Base-by-base conservation (phyloP, 1,140 invertebrate species). In the Semibalanus balanoides region DNA sequence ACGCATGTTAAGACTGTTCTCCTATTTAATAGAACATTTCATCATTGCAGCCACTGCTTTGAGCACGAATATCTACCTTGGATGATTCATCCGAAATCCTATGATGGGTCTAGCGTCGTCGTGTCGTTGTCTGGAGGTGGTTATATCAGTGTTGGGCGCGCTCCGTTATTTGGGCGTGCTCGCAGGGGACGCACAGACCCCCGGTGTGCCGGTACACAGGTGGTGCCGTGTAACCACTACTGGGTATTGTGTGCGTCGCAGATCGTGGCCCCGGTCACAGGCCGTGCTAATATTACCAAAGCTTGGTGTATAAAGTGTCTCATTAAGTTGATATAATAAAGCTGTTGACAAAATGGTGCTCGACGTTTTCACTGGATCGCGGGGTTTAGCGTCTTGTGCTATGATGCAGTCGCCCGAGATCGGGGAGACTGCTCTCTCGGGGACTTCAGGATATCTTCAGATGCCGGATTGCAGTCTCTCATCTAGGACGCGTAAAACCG, bases 301-400 rank as follows among this genome's bases (percentile, higher is more conserved):
- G 51, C 51, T 64, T 64, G 51, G 14, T 64, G 51, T 64, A 64
- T 64, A 64, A 64, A 64, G 51, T 64, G 51, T 64, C 22, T 64
- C 51, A 64, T 64, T 64, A 64, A 64, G 51, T 64, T 64, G 51
- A 64, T 64, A 64, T 64, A 64, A 64, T 64, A 64, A 64, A 64
- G 51, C 51, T 64, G 51, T 64, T 64, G 51, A 64, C 51, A 64
- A 64, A 64, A 64, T 64, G 51, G 22, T 22, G 22, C 14, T 3
- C 14, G 7, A 19, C 11, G 51, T 25, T 7, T 64, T 40, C 17
- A 3, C 22, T 14, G 51, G 14, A 19, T 19, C 1, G 51, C 11
- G 51, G 11, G 51, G 51, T 7, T 64, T 64, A 64, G 51, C 7
- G 51, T 7, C 22, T 1, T 64, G 51, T 64, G 11, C 9, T 25